Conservation (phyloP, 2,888 invertebrate genomes). For the Mesochorus sp. region DNA sequence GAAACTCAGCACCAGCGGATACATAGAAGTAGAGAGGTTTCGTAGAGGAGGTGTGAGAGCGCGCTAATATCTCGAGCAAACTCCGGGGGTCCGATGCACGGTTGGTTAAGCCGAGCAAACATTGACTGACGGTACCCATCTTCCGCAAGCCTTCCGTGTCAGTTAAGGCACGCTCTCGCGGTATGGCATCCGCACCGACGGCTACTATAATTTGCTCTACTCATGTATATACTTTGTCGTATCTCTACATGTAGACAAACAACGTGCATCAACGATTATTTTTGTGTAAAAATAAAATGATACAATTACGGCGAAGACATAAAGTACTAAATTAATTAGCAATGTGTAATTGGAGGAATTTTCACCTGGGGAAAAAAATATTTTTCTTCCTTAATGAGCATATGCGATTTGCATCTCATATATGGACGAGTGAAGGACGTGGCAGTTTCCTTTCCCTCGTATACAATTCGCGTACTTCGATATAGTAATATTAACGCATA, state of each 20-base stretch:
- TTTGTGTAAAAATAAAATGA: too few species aligned
- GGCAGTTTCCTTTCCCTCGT: not conserved
- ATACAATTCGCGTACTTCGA: not conserved
- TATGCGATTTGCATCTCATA: too few species aligned
- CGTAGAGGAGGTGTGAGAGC: constrained; percentile 67
- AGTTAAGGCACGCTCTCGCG: constrained; percentile 60
- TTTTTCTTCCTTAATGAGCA: not conserved
- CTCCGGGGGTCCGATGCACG: constrained; percentile 70
- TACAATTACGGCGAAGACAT: too few species aligned
- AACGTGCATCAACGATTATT: not conserved
- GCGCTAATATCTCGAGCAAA: constrained; percentile 75
- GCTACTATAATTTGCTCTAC: constrained; percentile 52
- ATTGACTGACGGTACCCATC: constrained; percentile 74
- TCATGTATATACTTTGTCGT: constrained; percentile 9
- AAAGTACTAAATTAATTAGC: too few species aligned
- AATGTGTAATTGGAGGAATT: too few species aligned
- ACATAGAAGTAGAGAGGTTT: constrained; percentile 69
- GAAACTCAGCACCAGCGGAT: constrained; percentile 55
- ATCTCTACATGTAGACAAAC: not conserved
- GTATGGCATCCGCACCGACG: constrained; percentile 49
- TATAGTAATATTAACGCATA: not conserved
- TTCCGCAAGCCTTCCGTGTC: constrained; percentile 64
- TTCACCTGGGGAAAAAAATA: too few species aligned
- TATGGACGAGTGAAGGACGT: not conserved
- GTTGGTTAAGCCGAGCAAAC: constrained; percentile 78